Evolutionary conservation across 2,888 invertebrate genomes (phyloP).

Genomic region (Aquatica leii): DNA sequence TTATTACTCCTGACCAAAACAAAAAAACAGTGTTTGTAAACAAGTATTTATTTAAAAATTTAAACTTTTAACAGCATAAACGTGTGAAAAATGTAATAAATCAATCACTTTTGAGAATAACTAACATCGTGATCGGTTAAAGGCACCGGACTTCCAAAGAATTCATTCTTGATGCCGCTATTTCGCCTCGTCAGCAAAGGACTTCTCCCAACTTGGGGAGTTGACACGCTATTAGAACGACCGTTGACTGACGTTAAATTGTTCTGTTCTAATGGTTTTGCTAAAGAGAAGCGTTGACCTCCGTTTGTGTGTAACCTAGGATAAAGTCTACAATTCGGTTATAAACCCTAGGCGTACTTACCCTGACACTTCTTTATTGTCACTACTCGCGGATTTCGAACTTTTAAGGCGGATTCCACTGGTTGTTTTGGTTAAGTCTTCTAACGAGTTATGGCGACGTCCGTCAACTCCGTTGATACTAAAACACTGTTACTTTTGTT

Average conservation of each 20-base stretch:
- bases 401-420: slow-evolving; percentile 49
- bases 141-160: slow-evolving; percentile 20
- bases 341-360: not conserved
- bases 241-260: not conserved
- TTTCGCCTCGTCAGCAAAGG: slow-evolving; percentile 15
- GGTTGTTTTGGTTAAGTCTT: slow-evolving; percentile 34
- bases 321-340: too few relatives aligned
- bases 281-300: slow-evolving; percentile 22
- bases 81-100: too few relatives aligned
- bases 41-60: too few relatives aligned
- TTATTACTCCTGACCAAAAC: too few relatives aligned
- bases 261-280: slow-evolving; percentile 9
- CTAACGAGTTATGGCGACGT: slow-evolving; percentile 54
- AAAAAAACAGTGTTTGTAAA: too few relatives aligned
- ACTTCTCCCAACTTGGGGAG: not conserved
- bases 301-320: too few relatives aligned
- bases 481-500: not conserved
- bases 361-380: not conserved
- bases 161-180: not conserved
- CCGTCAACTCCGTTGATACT: slow-evolving; percentile 26
- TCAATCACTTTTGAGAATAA: too few relatives aligned
- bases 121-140: not conserved
- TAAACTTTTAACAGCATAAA: too few relatives aligned
- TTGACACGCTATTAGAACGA: slow-evolving; percentile 1
- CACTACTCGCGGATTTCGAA: slow-evolving; percentile 48